These are phyloP conservation scores for Aphrophora alni DNA, from an alignment of 2,888 invertebrate species.

Conservation along the genomic window DNA sequence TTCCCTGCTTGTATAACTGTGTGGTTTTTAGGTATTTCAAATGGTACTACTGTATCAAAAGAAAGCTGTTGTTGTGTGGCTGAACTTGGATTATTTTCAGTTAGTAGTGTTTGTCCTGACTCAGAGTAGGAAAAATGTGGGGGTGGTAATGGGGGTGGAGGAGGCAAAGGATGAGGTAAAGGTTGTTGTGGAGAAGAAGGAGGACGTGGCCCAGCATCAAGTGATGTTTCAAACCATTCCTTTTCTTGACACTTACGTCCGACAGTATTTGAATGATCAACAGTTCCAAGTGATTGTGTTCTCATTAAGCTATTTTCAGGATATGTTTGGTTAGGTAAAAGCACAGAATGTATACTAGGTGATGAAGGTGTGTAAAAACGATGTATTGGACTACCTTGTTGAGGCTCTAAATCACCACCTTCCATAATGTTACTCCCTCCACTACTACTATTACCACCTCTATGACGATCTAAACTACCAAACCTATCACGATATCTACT, in stretches of 20 bases:
- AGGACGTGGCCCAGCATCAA: constrained; percentile 63
- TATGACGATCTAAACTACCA: constrained; percentile 64
- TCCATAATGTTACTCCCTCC: constrained; percentile 18
- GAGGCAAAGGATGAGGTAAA: too few relatives aligned
- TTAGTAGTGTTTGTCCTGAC: constrained; percentile 18
- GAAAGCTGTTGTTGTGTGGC: constrained; percentile 33
- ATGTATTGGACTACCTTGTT: constrained; percentile 20
- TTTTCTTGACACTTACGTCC: constrained; percentile 60
- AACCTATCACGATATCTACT: constrained; percentile 56
- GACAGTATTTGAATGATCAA: constrained; percentile 54
- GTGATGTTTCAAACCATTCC: constrained; percentile 73
- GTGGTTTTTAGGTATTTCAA: constrained; percentile 82
- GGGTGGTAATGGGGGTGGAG: neutral
- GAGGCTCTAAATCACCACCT: constrained; percentile 9
- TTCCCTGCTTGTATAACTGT: constrained; percentile 88
- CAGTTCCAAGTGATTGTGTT: constrained; percentile 67
- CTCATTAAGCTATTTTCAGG: constrained; percentile 59
- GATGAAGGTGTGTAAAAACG: neutral
- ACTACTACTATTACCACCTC: constrained; percentile 24
- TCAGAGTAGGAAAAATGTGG: neutral
- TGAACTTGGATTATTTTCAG: constrained; percentile 18
- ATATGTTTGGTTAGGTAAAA: constrained; percentile 56
- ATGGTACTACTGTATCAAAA: constrained; percentile 58
- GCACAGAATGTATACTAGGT: constrained; percentile 40
- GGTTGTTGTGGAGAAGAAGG: constrained; percentile 21